A percentile compares a stretch with the other conserved stretches of the same genome.
phyloP scores from a whole-genome alignment of 64 coral and sea anemone genomes.

The Anthopleura sola region DNA sequence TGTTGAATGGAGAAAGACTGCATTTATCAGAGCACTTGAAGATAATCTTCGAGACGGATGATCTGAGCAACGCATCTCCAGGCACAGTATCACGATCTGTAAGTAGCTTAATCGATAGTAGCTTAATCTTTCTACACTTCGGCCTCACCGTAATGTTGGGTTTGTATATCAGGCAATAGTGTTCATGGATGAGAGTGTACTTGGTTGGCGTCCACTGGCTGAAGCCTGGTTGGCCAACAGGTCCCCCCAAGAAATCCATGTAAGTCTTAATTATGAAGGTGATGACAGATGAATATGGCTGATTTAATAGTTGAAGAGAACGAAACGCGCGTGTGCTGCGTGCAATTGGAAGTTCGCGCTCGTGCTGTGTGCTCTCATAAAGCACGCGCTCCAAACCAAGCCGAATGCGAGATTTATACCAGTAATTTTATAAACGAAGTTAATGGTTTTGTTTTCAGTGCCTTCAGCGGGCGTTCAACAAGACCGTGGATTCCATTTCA shows the following conservation, averaged over 20 bases:
- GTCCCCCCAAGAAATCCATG: slow-evolving; percentile 78
- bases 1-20: slow-evolving; percentile 81
- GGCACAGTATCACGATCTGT: slow-evolving; percentile 84
- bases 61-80: slow-evolving; percentile 82
- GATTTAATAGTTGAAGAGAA: too few species aligned
- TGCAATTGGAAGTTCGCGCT: too few species aligned
- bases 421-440: too few species aligned
- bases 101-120: slow-evolving; percentile 15
- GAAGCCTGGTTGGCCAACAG: slow-evolving; percentile 89
- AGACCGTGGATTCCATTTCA: slow-evolving; percentile 83
- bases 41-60: slow-evolving; percentile 90
- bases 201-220: slow-evolving; percentile 91
- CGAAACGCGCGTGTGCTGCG: too few species aligned
- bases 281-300: not conserved
- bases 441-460: slow-evolving; percentile 45
- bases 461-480: slow-evolving; percentile 84
- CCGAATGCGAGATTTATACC: too few species aligned
- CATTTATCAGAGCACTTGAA: slow-evolving; percentile 88
- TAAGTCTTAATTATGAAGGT: too few species aligned
- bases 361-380: too few species aligned
- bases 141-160: not conserved
- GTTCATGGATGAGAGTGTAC: slow-evolving; percentile 83
- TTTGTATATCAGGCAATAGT: slow-evolving; percentile 65
- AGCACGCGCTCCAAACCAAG: too few species aligned
- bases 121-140: not conserved